These are phyloP conservation scores for Epizoanthus scotinus DNA, from an alignment of 92 coral and sea anemone species.

Conservation along the genomic window DNA sequence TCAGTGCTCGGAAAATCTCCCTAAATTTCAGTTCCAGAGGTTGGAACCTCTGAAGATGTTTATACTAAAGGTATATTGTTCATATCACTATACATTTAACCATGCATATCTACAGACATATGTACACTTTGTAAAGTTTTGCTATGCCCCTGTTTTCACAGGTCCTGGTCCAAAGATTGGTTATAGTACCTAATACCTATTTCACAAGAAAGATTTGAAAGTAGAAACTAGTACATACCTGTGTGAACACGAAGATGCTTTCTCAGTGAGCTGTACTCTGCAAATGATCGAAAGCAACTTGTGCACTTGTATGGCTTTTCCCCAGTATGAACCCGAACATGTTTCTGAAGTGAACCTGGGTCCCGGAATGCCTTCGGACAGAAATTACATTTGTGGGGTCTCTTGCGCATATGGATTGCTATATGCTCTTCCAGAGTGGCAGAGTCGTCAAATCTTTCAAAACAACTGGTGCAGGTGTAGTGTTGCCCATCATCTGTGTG, in stretches of 20 bases:
- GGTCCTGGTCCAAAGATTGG: too few species aligned
- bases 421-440: constrained; percentile 76
- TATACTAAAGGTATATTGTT: too few species aligned
- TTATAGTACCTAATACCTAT: too few species aligned
- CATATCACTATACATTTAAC: too few species aligned
- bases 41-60: too few species aligned
- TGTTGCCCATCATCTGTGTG: constrained; percentile 90
- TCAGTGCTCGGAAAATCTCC: too few species aligned
- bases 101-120: too few species aligned
- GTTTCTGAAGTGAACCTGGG: constrained; percentile 98
- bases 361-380: constrained; percentile 98
- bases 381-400: constrained; percentile 91
- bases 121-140: too few species aligned
- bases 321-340: constrained; percentile 96
- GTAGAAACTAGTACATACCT: constrained; percentile 10
- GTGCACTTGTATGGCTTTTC: constrained; percentile 92
- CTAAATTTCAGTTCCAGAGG: too few species aligned
- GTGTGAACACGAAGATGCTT: constrained; percentile 96
- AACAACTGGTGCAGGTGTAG: constrained; percentile 87
- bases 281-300: constrained; percentile 82
- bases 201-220: not conserved
- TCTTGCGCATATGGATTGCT: constrained; percentile 78
- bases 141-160: too few species aligned
- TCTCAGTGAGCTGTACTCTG: constrained; percentile 95
- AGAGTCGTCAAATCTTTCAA: constrained; percentile 65